Percentiles rank a stretch among this genome's conserved stretches.
phyloP scores from a whole-genome alignment of 2,113 vertebrate genomes.

The Macrotis lagotis region DNA sequence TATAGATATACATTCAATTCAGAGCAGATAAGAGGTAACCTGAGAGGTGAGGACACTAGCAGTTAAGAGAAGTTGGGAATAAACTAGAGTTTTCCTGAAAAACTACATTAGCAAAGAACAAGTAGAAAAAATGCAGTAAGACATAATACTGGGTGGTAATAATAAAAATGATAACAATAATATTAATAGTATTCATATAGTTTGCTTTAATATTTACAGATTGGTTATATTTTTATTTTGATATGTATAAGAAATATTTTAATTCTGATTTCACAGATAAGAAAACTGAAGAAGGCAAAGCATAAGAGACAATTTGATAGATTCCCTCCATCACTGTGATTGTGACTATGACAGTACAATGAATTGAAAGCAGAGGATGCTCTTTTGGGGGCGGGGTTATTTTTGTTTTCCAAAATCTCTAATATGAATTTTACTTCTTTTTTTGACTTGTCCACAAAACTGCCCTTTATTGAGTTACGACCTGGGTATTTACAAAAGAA shows the following conservation, averaged over 20 bases:
- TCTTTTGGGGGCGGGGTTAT: background rate
- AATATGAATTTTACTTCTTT: background rate
- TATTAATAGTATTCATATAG: background rate
- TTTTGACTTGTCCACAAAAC: background rate
- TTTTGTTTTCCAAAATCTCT: background rate
- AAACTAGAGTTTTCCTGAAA: background rate
- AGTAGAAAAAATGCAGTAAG: background rate
- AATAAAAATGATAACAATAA: background rate
- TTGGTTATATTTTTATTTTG: background rate
- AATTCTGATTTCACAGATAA: background rate
- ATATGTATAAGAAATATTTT: background rate
- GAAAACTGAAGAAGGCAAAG: background rate
- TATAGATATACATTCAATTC: background rate
- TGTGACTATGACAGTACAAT: background rate
- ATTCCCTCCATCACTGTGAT: background rate
- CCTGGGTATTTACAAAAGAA: background rate
- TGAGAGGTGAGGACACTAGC: background rate
- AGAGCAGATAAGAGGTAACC: background rate
- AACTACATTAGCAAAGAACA: background rate
- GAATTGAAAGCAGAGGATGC: background rate
- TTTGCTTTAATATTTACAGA: background rate
- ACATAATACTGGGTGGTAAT: background rate
- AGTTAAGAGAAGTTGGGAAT: background rate
- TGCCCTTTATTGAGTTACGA: background rate
- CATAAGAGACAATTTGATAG: background rate